Evolutionary conservation across 2,888 invertebrate species (phyloP).

Genomic region (Sabatieria punctata): DNA sequence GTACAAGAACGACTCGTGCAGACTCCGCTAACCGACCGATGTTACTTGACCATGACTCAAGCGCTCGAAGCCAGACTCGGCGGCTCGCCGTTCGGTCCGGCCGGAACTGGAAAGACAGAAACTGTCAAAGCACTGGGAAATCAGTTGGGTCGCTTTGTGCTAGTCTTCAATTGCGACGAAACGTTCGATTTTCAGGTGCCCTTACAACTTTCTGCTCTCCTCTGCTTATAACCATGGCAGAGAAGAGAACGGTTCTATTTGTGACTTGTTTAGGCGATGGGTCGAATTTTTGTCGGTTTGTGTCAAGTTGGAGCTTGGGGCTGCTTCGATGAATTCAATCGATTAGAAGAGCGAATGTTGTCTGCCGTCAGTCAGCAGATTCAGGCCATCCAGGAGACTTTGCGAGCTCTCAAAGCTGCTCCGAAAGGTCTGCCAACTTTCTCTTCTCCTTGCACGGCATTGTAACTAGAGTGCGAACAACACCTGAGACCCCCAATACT

Average conservation of each 20-base stretch:
- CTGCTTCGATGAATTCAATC: constrained; percentile 98
- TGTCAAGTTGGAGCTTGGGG: constrained; percentile 98
- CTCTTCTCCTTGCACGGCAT: too few species aligned
- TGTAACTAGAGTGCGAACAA: too few species aligned
- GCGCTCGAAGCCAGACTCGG: constrained; percentile 88
- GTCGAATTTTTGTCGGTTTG: constrained; percentile 92
- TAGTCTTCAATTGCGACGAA: constrained; percentile 99
- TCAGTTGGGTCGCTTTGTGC: constrained; percentile 89
- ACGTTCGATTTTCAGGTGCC: constrained; percentile 91
- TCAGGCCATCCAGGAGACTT: constrained; percentile 82
- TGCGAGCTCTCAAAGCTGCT: constrained; percentile 46
- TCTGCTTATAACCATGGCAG: too few species aligned
- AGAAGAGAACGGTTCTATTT: too few species aligned
- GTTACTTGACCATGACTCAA: constrained; percentile 98
- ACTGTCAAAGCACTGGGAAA: constrained; percentile 97
- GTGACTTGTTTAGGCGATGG: constrained; percentile 58
- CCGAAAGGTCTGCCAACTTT: too few species aligned
- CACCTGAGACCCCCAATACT: too few species aligned
- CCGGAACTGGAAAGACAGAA: constrained; percentile 95
- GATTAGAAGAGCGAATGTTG: constrained; percentile 94
- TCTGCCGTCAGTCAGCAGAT: constrained; percentile 98
- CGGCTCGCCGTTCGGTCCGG: constrained; percentile 89
- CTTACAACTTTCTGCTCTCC: too few species aligned
- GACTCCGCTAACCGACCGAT: constrained; percentile 93
- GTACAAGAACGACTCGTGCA: constrained; percentile 26